Evolutionary conservation across 2,888 invertebrate genomes (phyloP), one percentile per base, ranked within the genome.

Genomic region (Phaonia tiefii): DNA sequence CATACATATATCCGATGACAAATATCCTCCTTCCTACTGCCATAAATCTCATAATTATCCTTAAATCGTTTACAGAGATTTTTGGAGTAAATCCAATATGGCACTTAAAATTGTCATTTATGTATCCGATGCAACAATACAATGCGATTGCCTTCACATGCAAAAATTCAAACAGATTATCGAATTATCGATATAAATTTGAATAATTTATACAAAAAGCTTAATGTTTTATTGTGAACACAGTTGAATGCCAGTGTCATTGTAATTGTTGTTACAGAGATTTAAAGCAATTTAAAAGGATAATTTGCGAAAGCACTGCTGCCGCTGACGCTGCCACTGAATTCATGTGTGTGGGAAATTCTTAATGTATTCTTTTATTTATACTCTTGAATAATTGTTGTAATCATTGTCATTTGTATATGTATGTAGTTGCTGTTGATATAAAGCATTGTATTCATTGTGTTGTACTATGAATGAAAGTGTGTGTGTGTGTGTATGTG

Each of bases 81-180:
- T 8, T 54, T 54, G 54, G 13, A 54, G 54, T 25, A 54, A 54
- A 54, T 25, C 54, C 54, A 54, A 54, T 54, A 54, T 22, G 25
- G 31, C 31, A n/a, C n/a, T n/a, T n/a, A n/a, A n/a, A n/a, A n/a
- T n/a, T 31, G 8, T 31, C 31, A 31, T 31, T 3, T 31, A 31
- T 31, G 8, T 8, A 31, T 31, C n/a, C n/a, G n/a, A 31, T 31
- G 31, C 8, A 31, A n/a, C n/a, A n/a, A n/a, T n/a, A n/a, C n/a
- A 8, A 31, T 31, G 3, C 8, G 31, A 8, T 31, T 31, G 31
- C 31, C 31, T 3, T 3, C 31, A 31, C 8, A 31, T 31, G 31
- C 4, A 31, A 31, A 31, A 31, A 31, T 31, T 8, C 31, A 31
- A 31, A 31, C 31, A 31, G 31, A 31, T 31, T 31, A 5, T 31